A percentile compares a stretch with the other conserved stretches of the same genome.
phyloP scores from a whole-genome alignment of 2,888 invertebrate species.

The Rotaria magnacalcarata region DNA sequence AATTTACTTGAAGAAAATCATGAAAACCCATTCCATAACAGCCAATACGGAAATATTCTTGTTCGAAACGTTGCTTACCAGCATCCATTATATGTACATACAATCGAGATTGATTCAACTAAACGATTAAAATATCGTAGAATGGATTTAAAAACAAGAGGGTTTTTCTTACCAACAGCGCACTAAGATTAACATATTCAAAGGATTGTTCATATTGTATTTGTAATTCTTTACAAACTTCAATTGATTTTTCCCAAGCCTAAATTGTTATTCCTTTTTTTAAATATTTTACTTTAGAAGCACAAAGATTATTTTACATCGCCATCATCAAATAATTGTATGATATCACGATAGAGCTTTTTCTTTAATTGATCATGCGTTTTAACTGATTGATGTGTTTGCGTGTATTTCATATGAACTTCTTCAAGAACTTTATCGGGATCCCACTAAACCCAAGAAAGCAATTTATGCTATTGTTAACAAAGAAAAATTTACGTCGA shows the following conservation, averaged over 20 bases:
- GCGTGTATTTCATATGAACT: background rate
- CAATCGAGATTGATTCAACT: conserved; percentile 78
- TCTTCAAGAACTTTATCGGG: conserved; percentile 19
- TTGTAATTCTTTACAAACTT: conserved; percentile 43
- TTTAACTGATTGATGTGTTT: background rate
- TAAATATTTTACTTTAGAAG: background rate
- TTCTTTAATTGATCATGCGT: conserved; percentile 44
- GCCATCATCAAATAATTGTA: conserved; percentile 41
- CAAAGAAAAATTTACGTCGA: conserved; percentile 60
- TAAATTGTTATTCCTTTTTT: background rate
- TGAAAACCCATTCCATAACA: conserved; percentile 89
- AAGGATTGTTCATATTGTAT: conserved; percentile 42
- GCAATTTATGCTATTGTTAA: too few species aligned
- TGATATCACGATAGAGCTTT: conserved; percentile 33
- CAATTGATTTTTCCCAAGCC: conserved; percentile 45
- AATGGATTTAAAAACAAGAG: background rate
- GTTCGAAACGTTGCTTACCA: conserved; percentile 70
- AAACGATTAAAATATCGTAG: conserved; percentile 47
- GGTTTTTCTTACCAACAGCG: conserved; percentile 9
- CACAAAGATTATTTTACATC: background rate
- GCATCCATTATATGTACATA: conserved; percentile 78
- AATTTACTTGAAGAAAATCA: conserved; percentile 78
- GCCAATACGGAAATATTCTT: conserved; percentile 88
- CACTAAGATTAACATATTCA: conserved; percentile 39
- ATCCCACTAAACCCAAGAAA: conserved; percentile 30